Percentiles rank a stretch among this genome's conserved stretches.
Evolutionary conservation across 2,888 invertebrate species (phyloP).

Genomic region (Leucozona laternaria): DNA sequence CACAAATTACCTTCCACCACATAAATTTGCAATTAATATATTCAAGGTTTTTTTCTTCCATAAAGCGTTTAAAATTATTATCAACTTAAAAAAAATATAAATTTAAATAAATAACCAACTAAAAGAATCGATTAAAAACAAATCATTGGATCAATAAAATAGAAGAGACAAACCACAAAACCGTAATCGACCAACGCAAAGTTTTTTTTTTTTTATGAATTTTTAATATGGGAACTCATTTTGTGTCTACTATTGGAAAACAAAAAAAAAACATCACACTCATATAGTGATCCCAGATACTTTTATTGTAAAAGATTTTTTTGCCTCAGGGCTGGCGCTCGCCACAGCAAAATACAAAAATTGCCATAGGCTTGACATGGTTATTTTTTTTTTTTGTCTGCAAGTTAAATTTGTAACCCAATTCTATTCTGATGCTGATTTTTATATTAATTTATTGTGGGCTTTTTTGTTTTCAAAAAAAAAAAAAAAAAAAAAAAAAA

Average conservation of each 20-base stretch:
- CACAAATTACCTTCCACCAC: conserved; percentile 49
- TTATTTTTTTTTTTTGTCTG: conserved; percentile 1
- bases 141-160: conserved; percentile 57
- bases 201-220: conserved; percentile 40
- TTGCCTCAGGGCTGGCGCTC: conserved; percentile 60
- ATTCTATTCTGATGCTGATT: conserved; percentile 24
- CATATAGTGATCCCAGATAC: background rate
- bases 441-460: conserved; percentile 26
- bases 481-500: background rate
- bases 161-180: conserved; percentile 24
- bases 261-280: background rate
- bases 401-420: conserved; percentile 20
- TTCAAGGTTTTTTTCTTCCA: conserved; percentile 53
- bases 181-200: conserved; percentile 33
- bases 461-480: background rate
- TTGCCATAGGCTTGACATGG: conserved; percentile 26
- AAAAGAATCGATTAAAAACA: conserved; percentile 56
- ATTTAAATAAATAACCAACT: conserved; percentile 32
- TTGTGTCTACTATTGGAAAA: background rate
- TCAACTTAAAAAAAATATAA: conserved; percentile 10
- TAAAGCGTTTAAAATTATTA: conserved; percentile 40
- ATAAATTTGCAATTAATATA: conserved; percentile 57
- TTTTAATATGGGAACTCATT: conserved; percentile 60
- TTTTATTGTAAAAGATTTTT: conserved; percentile 29
- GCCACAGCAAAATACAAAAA: conserved; percentile 48